These are phyloP conservation scores for Chrysomela aeneicollis DNA, from an alignment of 2,888 invertebrate genomes.

Conservation along the genomic window DNA sequence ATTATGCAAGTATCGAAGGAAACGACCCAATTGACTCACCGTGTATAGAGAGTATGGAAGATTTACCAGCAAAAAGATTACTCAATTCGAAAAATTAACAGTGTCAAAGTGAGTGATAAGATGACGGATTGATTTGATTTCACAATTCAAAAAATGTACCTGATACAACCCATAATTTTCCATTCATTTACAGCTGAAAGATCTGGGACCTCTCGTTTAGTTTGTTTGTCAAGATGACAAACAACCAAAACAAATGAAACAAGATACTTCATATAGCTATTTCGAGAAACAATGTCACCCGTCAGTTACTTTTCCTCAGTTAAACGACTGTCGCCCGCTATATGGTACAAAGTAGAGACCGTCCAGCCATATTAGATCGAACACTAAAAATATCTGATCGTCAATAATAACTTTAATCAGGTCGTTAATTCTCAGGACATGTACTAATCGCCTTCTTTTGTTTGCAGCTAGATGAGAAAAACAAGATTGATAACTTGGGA, in stretches of 20 bases:
- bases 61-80: too few relatives aligned
- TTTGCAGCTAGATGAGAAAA: slow-evolving; percentile 23
- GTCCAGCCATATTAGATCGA: slow-evolving; percentile 24
- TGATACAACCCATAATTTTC: too few relatives aligned
- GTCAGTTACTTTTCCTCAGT: not conserved
- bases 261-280: not conserved
- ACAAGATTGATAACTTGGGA: slow-evolving; percentile 37
- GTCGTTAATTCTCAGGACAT: slow-evolving; percentile 35
- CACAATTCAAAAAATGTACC: too few relatives aligned
- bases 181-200: too few relatives aligned
- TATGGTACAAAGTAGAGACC: slow-evolving; percentile 12
- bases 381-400: slow-evolving; percentile 39
- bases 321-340: not conserved
- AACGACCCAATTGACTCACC: too few relatives aligned
- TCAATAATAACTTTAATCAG: slow-evolving; percentile 36
- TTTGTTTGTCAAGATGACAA: too few relatives aligned
- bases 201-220: too few relatives aligned
- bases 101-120: too few relatives aligned
- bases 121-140: too few relatives aligned
- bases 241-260: not conserved
- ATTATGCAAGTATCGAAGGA: too few relatives aligned
- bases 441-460: slow-evolving; percentile 37
- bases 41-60: too few relatives aligned
- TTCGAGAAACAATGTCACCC: not conserved
- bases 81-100: too few relatives aligned